phyloP scores from a whole-genome alignment of 2,113 vertebrate genomes.

The Cyprinodon variegatus region DNA sequence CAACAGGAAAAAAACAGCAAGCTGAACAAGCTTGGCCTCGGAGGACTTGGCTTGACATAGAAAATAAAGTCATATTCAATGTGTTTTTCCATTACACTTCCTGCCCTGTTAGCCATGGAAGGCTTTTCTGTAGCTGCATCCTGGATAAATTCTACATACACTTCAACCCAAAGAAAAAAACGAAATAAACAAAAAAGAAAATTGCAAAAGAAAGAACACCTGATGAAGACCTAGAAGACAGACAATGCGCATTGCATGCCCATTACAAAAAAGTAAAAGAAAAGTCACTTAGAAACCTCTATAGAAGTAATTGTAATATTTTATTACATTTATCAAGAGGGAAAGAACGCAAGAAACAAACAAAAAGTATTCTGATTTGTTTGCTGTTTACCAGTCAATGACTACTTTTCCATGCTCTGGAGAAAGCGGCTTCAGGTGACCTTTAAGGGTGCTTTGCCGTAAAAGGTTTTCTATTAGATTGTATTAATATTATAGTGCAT shows the following conservation, averaged over 20 bases:
- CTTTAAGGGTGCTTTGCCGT: too few species aligned
- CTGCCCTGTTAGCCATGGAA: neutral
- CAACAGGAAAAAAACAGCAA: neutral
- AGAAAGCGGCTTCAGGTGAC: too few species aligned
- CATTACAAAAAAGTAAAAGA: too few species aligned
- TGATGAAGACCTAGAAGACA: conserved; percentile 25
- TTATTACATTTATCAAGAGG: too few species aligned
- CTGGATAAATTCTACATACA: conserved; percentile 15
- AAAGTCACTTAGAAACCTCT: too few species aligned
- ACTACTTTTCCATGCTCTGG: too few species aligned
- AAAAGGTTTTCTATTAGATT: too few species aligned
- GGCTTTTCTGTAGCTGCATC: neutral
- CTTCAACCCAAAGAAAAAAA: conserved; percentile 14
- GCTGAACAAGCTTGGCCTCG: neutral
- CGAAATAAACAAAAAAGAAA: neutral
- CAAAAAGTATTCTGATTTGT: too few species aligned
- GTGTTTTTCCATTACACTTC: conserved; percentile 2
- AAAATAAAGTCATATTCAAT: conserved; percentile 1
- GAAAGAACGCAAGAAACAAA: too few species aligned
- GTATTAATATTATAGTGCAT: too few species aligned
- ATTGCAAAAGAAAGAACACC: conserved; percentile 8
- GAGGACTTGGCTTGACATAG: neutral
- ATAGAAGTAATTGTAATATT: too few species aligned
- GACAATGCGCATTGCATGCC: neutral
- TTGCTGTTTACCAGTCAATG: too few species aligned